Conservation (phyloP, 2,113 vertebrate genomes). For the Caretta caretta region DNA sequence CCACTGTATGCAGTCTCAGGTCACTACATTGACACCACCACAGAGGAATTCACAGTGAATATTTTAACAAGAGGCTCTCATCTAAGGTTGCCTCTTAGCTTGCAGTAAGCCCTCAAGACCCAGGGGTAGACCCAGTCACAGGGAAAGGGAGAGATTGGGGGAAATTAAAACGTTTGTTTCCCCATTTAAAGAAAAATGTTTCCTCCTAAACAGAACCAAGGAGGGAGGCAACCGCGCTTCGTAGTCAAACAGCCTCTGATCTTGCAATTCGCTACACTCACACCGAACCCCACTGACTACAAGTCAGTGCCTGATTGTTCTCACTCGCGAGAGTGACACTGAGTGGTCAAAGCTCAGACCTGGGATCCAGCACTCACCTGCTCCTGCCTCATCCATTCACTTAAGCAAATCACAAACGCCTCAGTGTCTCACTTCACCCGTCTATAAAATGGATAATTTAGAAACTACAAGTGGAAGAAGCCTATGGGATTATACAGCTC, state of each 20-base stretch:
- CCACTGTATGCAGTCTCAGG: not conserved
- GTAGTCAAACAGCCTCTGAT: not conserved
- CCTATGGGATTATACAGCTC: not conserved
- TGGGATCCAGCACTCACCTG: not conserved
- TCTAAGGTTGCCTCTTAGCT: not conserved
- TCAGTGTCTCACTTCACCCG: not conserved
- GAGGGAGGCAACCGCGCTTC: not conserved
- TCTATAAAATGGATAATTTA: not conserved
- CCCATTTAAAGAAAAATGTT: not conserved
- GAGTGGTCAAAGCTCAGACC: not conserved
- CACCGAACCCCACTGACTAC: not conserved
- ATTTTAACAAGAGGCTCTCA: not conserved
- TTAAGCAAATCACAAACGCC: not conserved
- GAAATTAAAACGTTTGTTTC: not conserved
- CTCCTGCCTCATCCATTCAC: not conserved
- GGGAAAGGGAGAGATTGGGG: not conserved
- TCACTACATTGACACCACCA: not conserved
- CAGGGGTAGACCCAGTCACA: not conserved
- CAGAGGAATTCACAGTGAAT: not conserved
- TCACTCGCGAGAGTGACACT: not conserved
- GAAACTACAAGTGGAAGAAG: not conserved
- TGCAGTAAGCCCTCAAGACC: not conserved
- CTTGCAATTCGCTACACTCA: not conserved
- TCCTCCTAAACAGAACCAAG: not conserved
- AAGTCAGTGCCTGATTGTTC: not conserved